phyloP scores from a whole-genome alignment of 2,888 invertebrate species.

The Sepiola atlantica region DNA sequence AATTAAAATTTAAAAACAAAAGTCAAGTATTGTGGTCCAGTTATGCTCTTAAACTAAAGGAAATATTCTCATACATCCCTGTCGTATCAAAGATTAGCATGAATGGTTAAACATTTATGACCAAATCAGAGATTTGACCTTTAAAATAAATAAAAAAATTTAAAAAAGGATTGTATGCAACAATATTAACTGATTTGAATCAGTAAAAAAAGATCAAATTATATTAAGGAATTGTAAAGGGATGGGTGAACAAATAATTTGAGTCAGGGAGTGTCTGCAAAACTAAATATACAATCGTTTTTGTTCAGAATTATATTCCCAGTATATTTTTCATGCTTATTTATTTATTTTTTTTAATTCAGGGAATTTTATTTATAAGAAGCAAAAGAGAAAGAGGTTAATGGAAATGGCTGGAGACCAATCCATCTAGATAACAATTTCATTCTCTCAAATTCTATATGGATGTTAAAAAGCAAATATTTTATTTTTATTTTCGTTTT shows the following conservation, averaged over 20 bases:
- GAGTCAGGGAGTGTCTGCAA: not conserved
- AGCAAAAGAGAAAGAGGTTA: not conserved
- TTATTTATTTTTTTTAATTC: not conserved
- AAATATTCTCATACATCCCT: no score
- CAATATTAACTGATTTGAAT: no score
- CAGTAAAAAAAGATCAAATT: not conserved
- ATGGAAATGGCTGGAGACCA: not conserved
- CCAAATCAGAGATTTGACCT: not conserved
- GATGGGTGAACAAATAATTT: not conserved
- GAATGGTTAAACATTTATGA: not conserved
- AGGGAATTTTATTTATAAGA: not conserved
- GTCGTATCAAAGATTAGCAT: not conserved
- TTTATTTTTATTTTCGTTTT: not conserved
- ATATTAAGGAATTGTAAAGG: not conserved
- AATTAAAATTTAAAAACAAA: no score
- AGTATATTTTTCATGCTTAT: not conserved
- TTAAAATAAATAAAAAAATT: not conserved
- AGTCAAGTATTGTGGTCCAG: no score
- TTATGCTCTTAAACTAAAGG: no score
- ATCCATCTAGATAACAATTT: not conserved
- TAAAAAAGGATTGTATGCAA: not conserved
- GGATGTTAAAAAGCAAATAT: not conserved
- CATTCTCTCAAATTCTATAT: not conserved
- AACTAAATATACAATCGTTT: not conserved
- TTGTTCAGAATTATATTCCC: not conserved